Percentiles rank a stretch among this genome's conserved stretches.
phyloP scores from a whole-genome alignment of 2,797 vertebrate species.

The Etheostoma perlongum region DNA sequence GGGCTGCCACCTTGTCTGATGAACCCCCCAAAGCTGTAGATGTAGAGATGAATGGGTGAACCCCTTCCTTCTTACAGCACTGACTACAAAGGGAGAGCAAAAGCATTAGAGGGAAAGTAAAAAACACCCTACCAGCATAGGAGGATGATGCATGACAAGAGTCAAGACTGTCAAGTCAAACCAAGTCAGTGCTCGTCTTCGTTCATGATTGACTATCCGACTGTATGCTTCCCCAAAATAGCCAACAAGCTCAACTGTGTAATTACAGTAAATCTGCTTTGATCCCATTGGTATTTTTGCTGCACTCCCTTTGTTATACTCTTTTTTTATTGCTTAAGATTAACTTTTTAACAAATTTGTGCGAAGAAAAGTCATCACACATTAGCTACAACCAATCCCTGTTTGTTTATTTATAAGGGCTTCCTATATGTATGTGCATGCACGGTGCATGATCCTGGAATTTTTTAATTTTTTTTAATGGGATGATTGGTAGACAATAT shows the following conservation, averaged over 20 bases:
- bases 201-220: conserved; percentile 10
- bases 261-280: not conserved
- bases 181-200: conserved; percentile 12
- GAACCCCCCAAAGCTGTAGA: conserved; percentile 69
- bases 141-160: conserved; percentile 39
- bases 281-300: not conserved
- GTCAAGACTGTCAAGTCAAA: conserved; percentile 30
- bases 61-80: conserved; percentile 28
- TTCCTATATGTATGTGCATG: too few species aligned
- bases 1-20: conserved; percentile 72
- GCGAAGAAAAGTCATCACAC: not conserved
- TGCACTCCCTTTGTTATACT: not conserved
- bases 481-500: not conserved
- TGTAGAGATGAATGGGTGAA: conserved; percentile 73
- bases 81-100: conserved; percentile 34
- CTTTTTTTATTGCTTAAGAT: not conserved
- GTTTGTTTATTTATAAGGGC: too few species aligned
- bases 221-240: conserved; percentile 3
- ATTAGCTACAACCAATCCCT: not conserved
- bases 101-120: conserved; percentile 36
- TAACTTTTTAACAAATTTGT: not conserved
- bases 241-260: not conserved
- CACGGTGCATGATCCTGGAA: not conserved
- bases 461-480: not conserved
- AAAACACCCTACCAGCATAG: conserved; percentile 18